Percentiles rank a stretch among this genome's conserved stretches.
Evolutionary conservation across 2,113 vertebrate genomes (phyloP).

Genomic region (Cephalopholis sonnerati): DNA sequence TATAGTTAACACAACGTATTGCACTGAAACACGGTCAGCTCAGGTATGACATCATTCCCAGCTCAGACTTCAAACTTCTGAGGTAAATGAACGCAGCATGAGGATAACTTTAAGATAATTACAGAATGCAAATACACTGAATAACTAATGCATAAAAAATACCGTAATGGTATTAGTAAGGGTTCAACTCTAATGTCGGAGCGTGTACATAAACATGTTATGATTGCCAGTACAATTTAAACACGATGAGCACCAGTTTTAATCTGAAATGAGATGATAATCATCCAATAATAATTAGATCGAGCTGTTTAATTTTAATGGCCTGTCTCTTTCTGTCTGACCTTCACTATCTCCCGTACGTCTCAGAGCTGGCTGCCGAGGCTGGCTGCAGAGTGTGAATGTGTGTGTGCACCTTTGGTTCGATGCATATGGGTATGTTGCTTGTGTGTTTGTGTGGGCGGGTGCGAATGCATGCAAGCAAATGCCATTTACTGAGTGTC

Average conservation of each 20-base stretch:
- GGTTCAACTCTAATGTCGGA: background rate
- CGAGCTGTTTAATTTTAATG: conserved; percentile 31
- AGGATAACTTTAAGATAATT: background rate
- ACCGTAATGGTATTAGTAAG: background rate
- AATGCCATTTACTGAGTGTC: conserved; percentile 29
- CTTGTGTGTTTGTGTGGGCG: conserved; percentile 27
- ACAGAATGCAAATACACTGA: background rate
- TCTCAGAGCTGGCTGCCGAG: conserved; percentile 14
- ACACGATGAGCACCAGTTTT: background rate
- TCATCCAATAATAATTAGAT: conserved; percentile 21
- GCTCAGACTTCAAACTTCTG: too few species aligned
- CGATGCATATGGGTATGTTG: conserved; percentile 35
- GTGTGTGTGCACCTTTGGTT: conserved; percentile 18
- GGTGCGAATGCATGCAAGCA: conserved; percentile 24
- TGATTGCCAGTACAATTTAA: background rate
- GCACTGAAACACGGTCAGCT: too few species aligned
- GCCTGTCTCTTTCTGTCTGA: conserved; percentile 16
- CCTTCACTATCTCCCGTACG: conserved; percentile 15
- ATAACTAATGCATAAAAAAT: background rate
- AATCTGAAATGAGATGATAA: conserved; percentile 1
- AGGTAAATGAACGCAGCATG: too few species aligned
- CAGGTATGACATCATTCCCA: too few species aligned
- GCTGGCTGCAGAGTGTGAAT: background rate
- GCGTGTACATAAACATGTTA: background rate
- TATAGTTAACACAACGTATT: too few species aligned